Evolutionary conservation across 2,113 vertebrate species (phyloP).

Genomic region (Brachypodius melanocephalos): DNA sequence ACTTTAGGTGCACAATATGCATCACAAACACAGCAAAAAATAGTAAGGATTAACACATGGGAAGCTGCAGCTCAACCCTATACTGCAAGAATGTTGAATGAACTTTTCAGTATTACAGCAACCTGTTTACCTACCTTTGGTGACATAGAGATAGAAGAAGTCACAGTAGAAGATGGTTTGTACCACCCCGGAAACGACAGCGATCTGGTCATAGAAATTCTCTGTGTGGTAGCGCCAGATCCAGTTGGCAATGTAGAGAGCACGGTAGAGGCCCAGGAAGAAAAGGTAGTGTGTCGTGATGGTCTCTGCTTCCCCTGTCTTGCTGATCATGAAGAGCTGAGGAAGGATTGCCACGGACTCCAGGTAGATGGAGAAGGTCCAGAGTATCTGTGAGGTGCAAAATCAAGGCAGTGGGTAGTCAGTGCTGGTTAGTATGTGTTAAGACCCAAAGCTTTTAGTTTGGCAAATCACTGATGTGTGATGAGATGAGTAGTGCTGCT

Average conservation of each 20-base stretch:
- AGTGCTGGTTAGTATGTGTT: background rate
- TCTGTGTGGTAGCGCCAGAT: slow-evolving; percentile 93
- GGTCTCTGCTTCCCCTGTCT: slow-evolving; percentile 94
- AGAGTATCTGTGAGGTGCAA: slow-evolving; percentile 81
- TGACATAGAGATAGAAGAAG: slow-evolving; percentile 97
- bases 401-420: background rate
- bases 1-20: background rate
- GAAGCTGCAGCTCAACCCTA: background rate
- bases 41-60: rapidly evolving
- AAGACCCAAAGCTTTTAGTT: background rate
- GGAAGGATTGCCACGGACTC: slow-evolving; percentile 95
- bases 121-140: slow-evolving; percentile 79
- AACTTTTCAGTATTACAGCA: background rate
- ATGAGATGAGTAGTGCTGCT: background rate
- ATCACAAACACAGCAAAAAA: background rate
- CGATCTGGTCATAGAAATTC: slow-evolving; percentile 92
- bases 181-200: slow-evolving; percentile 92
- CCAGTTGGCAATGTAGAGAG: slow-evolving; percentile 96
- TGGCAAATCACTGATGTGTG: background rate
- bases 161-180: slow-evolving; percentile 99
- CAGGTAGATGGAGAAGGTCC: slow-evolving; percentile 98
- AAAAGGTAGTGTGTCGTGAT: slow-evolving; percentile 98
- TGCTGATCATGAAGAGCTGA: slow-evolving; percentile 98
- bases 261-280: slow-evolving; percentile 92
- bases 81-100: background rate